Evolutionary conservation across 2,888 invertebrate genomes (phyloP), one percentile per base, ranked within the genome.

Genomic region (Standfussiana lucernea): DNA sequence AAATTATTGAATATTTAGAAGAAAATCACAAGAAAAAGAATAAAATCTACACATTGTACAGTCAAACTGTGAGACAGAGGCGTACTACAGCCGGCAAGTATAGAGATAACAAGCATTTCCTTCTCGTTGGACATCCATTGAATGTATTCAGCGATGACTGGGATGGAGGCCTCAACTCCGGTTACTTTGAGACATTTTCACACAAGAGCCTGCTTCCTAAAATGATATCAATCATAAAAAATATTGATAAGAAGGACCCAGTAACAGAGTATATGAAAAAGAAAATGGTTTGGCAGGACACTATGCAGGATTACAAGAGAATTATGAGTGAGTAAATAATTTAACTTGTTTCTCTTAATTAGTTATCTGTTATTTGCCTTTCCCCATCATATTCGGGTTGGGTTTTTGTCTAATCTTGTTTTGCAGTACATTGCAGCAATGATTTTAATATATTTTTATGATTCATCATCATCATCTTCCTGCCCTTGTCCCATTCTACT

Each of bases 181-280:
- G 93, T 21, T 96, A 93, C 77, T 96, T 95, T 88, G 94, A 96
- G 86, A 88, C 89, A 47, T 94, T 96, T 78, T 83, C 92, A 18
- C 93, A 95, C 79, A 95, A 91, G 83, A 93, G 95, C 84, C 86
- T 93, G 28, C 85, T 92, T 64, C 96, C 97, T 2, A 94, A 93
- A 85, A 92, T 95, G 62, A 91, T 96, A 72, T 91, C 94, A 18
- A 80, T 79, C 15, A 82, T 94, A 35, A 82, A 77, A 3, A 89
- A 94, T 84, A 83, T 91, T 18, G 89, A 88, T 10, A 90, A 87
- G 79, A 77, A 86, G 76, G 97, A 97, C 89, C 95, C 96, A 35
- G 89, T 95, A 1, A 91, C 94, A 18, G 91, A 91, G 40, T 82
- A 89, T 68, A 89, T 96, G 84, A 90, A 88, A 59, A 64, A 89